These are phyloP conservation scores for Drosophila ezoana DNA, from an alignment of 2,888 invertebrate species.

Conservation along the genomic window DNA sequence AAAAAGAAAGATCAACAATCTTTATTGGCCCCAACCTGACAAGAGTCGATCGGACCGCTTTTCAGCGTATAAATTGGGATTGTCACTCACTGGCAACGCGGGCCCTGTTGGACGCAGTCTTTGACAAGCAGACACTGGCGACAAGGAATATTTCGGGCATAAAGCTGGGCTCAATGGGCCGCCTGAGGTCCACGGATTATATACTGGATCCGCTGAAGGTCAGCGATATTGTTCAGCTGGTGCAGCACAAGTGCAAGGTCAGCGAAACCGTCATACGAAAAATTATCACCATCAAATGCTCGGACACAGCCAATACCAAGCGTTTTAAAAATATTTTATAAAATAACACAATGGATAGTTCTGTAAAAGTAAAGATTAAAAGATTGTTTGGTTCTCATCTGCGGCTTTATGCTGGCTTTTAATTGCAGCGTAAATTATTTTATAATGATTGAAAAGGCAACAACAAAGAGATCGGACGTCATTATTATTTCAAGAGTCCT, in stretches of 20 bases:
- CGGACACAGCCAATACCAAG: neutral
- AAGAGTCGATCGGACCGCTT: neutral
- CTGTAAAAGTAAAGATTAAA: neutral
- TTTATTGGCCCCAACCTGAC: constrained; percentile 21
- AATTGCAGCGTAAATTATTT: constrained; percentile 55
- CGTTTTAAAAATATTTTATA: neutral
- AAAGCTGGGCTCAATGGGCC: neutral
- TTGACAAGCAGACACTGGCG: constrained; percentile 32
- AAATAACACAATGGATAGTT: too few species aligned
- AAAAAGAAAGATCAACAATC: neutral
- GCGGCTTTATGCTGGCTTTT: constrained; percentile 23
- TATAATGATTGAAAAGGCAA: constrained; percentile 38
- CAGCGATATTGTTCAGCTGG: constrained; percentile 22
- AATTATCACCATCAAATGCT: constrained; percentile 24
- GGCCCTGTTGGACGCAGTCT: constrained; percentile 21
- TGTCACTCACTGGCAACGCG: constrained; percentile 27
- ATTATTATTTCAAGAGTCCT: constrained; percentile 63
- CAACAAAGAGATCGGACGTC: constrained; percentile 40
- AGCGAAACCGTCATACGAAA: neutral
- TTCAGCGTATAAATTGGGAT: constrained; percentile 7
- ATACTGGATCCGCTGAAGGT: constrained; percentile 26
- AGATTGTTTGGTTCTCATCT: neutral
- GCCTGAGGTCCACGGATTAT: neutral
- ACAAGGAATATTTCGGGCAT: constrained; percentile 10
- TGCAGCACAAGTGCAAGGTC: constrained; percentile 13